A percentile compares a stretch with the other conserved stretches of the same genome.
Evolutionary conservation across 2,888 invertebrate genomes (phyloP).

Genomic region (Aspidiotus rigidus): DNA sequence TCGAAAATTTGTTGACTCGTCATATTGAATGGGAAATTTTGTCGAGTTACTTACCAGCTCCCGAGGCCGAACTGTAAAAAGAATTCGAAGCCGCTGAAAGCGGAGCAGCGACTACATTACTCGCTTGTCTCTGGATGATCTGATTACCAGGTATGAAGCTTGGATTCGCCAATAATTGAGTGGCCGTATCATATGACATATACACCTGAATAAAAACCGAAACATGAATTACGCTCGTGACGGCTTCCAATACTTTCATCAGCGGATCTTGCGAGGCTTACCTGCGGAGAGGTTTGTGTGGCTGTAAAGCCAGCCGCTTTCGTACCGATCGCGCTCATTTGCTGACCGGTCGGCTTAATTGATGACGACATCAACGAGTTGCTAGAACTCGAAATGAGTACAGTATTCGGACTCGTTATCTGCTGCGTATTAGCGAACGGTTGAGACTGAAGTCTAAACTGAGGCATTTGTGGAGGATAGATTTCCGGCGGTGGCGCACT

Average conservation of each 20-base stretch:
- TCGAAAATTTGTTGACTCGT: too few relatives aligned
- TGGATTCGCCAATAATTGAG: conserved; percentile 43
- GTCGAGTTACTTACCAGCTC: conserved; percentile 14
- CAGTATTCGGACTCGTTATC: conserved; percentile 72
- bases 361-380: conserved; percentile 75
- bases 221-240: not conserved
- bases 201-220: conserved; percentile 40
- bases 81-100: conserved; percentile 21
- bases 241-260: not conserved
- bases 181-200: conserved; percentile 52
- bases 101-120: conserved; percentile 39
- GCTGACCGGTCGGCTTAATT: conserved; percentile 71
- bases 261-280: not conserved
- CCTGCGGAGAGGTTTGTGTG: conserved; percentile 16
- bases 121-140: conserved; percentile 51
- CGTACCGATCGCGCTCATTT: conserved; percentile 66
- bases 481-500: conserved; percentile 52
- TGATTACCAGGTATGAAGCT: conserved; percentile 56
- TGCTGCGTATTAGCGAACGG: conserved; percentile 68
- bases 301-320: conserved; percentile 44
- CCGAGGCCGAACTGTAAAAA: conserved; percentile 23
- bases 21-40: too few relatives aligned
- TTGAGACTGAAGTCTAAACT: conserved; percentile 47
- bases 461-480: conserved; percentile 55
- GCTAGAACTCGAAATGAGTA: conserved; percentile 71